phyloP scores from a whole-genome alignment of 2,888 invertebrate genomes.

The Oasisia sp. region DNA sequence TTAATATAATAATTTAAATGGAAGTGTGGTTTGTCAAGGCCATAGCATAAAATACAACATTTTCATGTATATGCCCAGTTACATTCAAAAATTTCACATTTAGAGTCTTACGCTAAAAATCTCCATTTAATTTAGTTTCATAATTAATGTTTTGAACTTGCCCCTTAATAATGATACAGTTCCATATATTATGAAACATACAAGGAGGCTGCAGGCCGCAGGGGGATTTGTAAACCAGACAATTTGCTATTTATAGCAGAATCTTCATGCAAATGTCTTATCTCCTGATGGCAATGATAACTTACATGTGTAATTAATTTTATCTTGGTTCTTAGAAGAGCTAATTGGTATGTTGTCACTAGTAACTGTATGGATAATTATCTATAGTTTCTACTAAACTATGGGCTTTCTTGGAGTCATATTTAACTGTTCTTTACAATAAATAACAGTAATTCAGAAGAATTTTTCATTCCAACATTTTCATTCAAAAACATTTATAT shows the following conservation, averaged over 20 bases:
- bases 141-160: neutral
- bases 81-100: no score
- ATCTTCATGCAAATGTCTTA: neutral
- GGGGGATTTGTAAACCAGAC: neutral
- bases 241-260: neutral
- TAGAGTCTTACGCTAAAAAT: neutral
- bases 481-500: no score
- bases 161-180: neutral
- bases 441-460: neutral
- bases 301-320: neutral
- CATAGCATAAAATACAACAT: no score
- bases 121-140: neutral
- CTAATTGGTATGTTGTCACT: neutral
- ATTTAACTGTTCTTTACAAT: neutral
- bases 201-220: neutral
- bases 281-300: no score
- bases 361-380: neutral
- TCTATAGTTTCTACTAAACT: neutral
- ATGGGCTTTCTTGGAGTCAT: neutral
- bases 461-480: no score
- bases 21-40: no score
- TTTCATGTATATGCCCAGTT: no score
- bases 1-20: no score
- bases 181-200: neutral
- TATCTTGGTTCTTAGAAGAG: neutral